These are phyloP conservation scores for Acropternis orthonyx DNA, from an alignment of 2,797 vertebrate species.

Conservation along the genomic window DNA sequence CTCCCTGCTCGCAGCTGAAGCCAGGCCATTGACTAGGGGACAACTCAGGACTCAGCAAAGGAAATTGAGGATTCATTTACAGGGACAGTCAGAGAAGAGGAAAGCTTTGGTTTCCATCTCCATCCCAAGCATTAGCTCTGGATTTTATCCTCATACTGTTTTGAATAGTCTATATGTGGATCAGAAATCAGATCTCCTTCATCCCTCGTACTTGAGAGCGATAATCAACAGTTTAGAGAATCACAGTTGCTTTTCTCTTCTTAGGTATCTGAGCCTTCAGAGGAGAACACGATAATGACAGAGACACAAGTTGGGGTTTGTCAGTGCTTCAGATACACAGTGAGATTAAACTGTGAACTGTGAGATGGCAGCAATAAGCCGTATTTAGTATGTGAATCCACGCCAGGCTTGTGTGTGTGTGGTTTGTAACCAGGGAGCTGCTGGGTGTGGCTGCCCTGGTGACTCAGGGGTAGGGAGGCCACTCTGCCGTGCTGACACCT, in stretches of 20 bases:
- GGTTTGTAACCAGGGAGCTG: neutral
- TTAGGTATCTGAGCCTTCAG: constrained; percentile 11
- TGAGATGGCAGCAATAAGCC: neutral
- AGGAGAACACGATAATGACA: neutral
- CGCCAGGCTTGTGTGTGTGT: neutral
- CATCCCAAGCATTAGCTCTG: neutral
- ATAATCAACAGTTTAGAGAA: neutral
- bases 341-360: neutral
- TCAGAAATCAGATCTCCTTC: neutral
- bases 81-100: neutral
- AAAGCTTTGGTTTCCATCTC: neutral
- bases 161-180: neutral
- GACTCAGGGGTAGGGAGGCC: neutral
- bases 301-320: neutral
- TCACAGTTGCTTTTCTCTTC: neutral
- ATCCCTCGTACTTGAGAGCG: neutral
- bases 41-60: neutral
- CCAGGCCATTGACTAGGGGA: fast-evolving
- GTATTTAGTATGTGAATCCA: neutral
- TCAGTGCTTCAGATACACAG: neutral
- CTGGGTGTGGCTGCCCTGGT: neutral
- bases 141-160: neutral
- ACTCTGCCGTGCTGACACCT: neutral
- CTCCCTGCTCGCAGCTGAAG: neutral
- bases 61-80: neutral